Evolutionary conservation across 2,113 vertebrate genomes (phyloP).

Genomic region (Chloroceryle aenea): DNA sequence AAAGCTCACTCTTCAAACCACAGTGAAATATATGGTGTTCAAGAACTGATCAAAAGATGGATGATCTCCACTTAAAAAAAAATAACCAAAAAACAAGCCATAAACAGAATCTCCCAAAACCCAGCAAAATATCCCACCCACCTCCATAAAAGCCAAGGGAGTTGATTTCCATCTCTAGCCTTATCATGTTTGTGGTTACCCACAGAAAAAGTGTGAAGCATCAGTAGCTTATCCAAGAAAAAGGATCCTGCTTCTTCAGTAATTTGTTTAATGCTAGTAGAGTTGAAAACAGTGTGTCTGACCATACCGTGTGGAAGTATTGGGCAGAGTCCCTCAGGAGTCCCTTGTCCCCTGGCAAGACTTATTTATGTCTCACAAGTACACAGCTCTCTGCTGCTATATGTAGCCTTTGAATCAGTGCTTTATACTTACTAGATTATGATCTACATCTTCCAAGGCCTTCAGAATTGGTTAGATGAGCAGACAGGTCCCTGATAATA

Average conservation of each 20-base stretch:
- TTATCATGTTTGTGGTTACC: neutral
- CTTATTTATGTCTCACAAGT: neutral
- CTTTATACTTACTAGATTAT: neutral
- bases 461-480: neutral
- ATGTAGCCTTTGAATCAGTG: neutral
- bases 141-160: neutral
- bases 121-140: neutral
- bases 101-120: neutral
- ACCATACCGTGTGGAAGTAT: neutral
- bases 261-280: neutral
- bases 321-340: neutral
- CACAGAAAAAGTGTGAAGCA: neutral
- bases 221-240: neutral
- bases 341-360: neutral
- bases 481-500: neutral
- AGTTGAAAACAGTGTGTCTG: neutral
- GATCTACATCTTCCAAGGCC: neutral
- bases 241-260: neutral
- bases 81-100: neutral
- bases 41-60: neutral
- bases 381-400: neutral
- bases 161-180: neutral
- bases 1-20: neutral
- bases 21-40: neutral
- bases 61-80: neutral